Evolutionary conservation across 2,113 vertebrate genomes (phyloP).

Genomic region (Mormyrus iriodes): DNA sequence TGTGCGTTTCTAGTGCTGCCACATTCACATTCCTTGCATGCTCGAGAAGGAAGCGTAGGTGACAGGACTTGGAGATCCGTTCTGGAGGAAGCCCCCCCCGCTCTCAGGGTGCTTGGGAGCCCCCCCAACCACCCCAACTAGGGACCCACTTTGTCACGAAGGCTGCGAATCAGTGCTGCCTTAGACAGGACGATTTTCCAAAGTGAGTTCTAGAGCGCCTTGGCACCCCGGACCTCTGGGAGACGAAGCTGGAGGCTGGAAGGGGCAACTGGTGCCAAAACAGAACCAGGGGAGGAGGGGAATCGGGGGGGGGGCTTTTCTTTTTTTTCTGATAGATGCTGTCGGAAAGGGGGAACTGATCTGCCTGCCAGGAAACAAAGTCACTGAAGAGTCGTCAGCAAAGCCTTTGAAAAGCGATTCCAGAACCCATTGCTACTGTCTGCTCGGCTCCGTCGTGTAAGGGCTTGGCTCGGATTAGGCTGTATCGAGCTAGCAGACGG

Average conservation of each 20-base stretch:
- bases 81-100: background rate
- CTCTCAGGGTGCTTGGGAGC: background rate
- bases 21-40: conserved; percentile 18
- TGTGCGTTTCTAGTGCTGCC: conserved; percentile 15
- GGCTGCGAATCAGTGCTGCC: background rate
- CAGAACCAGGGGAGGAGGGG: conserved; percentile 13
- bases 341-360: conserved; percentile 25
- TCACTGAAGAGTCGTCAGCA: background rate
- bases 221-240: background rate
- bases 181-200: background rate
- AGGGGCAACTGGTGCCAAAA: conserved; percentile 24
- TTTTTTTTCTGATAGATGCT: conserved; percentile 35
- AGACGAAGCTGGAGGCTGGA: conserved; percentile 19
- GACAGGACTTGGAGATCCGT: background rate
- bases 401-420: background rate
- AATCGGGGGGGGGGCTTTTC: conserved; percentile 10
- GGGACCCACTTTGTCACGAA: background rate
- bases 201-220: too few species aligned
- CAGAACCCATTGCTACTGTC: background rate
- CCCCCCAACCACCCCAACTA: background rate
- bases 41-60: background rate
- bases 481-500: background rate
- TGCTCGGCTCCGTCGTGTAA: background rate
- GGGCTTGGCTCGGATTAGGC: background rate
- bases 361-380: background rate